Evolutionary conservation across 2,113 vertebrate species (phyloP), one percentile per base, ranked within the genome.

Genomic region (Ceyx margarethae): DNA sequence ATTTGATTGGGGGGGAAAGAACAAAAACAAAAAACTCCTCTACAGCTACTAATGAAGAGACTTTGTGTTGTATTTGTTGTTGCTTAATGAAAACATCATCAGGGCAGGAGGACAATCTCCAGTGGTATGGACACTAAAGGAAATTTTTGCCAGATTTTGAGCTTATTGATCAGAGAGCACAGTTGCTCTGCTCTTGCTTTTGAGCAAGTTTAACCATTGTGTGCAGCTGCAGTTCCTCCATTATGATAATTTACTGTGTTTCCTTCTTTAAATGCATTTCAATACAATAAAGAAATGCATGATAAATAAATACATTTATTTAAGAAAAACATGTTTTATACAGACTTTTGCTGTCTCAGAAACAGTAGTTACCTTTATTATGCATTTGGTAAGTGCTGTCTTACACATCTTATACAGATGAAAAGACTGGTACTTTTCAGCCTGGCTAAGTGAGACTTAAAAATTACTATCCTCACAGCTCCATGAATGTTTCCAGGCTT

Each of bases 31-130:
- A 64, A 73, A 13, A 42, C 64, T 85, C 14, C 40, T 85, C 2
- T 66, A 33, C 19, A 71, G 61, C 40, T 54, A 43, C 48, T 86
- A 80, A 72, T 57, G 20, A 74, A 42, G 51, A 64, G 35, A 50
- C 57, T 56, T 75, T 81, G 86, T 87, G 57, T 87, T 65, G 54
- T 74, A 91, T 81, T 87, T 87, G 57, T 87, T 65, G 54, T 74
- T 92, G 19, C 23, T 76, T 80, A n/a, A 35, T 76, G 66, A 88
- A 93, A 90, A 78, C 31, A 15, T 85, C 57, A 25, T 56, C 26
- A 60, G 31, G 15, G 18, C 33, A 58, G n/a, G 45, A 60, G 15
- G 6, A 18, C 29, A 40, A 25, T 25, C 40, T 56, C 48, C 76
- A 74, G 75, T 69, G 21, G 56, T 50, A 61, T 46, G 35, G 79